phyloP scores from a whole-genome alignment of 2,113 vertebrate species.

The Thamnophis sirtalis region DNA sequence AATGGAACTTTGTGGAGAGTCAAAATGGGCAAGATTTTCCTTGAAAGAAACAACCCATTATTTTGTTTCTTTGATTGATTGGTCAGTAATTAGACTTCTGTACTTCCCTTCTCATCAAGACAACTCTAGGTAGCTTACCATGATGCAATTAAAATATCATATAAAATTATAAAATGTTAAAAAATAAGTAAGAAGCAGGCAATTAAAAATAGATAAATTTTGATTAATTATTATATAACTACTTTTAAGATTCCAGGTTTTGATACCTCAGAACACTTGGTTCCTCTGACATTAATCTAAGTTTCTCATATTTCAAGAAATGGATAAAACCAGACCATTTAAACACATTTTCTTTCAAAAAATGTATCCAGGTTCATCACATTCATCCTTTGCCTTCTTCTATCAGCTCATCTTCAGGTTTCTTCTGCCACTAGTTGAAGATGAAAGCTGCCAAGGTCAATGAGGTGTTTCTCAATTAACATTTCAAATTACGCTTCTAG shows the following conservation, averaged over 20 bases:
- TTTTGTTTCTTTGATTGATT: background rate
- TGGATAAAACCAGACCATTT: background rate
- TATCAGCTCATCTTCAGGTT: background rate
- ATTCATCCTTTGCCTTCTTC: background rate
- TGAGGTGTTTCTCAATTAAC: conserved; percentile 60
- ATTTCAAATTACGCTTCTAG: conserved; percentile 58
- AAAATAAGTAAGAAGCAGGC: background rate
- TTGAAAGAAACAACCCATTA: background rate
- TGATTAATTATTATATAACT: background rate
- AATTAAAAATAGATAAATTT: background rate
- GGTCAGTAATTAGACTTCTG: background rate
- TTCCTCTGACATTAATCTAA: background rate
- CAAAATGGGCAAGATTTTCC: background rate
- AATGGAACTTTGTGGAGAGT: background rate
- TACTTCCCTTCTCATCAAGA: background rate
- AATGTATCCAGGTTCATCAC: background rate
- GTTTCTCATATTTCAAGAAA: background rate
- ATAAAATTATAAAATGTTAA: background rate
- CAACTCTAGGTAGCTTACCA: background rate
- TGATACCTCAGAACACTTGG: background rate
- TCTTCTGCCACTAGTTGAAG: conserved; percentile 22
- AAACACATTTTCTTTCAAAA: background rate
- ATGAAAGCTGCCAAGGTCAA: conserved; percentile 43
- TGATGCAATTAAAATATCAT: background rate
- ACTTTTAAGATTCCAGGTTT: background rate